Evolutionary conservation across 2,797 vertebrate genomes (phyloP), one percentile per base, ranked within the genome.

Genomic region (Acanthornis magna): DNA sequence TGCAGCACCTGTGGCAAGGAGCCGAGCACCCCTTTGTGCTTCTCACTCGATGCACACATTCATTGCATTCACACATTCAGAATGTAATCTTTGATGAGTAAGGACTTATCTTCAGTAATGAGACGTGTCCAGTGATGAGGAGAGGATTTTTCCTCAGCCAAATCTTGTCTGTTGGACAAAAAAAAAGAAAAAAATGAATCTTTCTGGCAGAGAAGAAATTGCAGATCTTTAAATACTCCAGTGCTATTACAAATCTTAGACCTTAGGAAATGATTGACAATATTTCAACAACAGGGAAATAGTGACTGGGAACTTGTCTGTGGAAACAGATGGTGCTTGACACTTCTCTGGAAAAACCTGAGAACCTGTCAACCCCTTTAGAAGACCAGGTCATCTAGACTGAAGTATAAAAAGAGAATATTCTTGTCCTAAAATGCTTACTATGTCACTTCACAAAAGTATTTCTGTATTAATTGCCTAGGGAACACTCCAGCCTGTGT

Each of bases 251-350:
- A 95, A 86, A 58, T 75, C 47, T 48, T 48, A 94, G 66, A 84
- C 62, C 32, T 81, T 62, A 81, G 14, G 7, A 78, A 91, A 75
- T 78, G 75, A 79, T 66, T 90, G 80, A 90, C 53, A 73, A 10
- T 79, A 88, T 93, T 90, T 95, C 45, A 93, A 15, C 55, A 92
- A 78, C 78, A 86, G 26, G 30, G 66, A 96, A 94, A 55, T 70
- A 29, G 40, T 90, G 61, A 58, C 65, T 87, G 53, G 65, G 60
- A 76, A 74, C 43, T 63, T 1, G 2, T 79, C 55, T 91, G 38
- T 67, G 68, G 82, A 92, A 97, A 67, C 78, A 93, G 71, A 67
- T 82, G 90, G 81, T 71, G 30, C 21, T 85, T 73, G 40, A 57
- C 67, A 70, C 16, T 73, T 94, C 48, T n/a, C n/a, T 86, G 71